Percentiles rank a stretch among this genome's conserved stretches.
Conservation (phyloP, 2,113 vertebrate species). For the Limnothrissa miodon region DNA sequence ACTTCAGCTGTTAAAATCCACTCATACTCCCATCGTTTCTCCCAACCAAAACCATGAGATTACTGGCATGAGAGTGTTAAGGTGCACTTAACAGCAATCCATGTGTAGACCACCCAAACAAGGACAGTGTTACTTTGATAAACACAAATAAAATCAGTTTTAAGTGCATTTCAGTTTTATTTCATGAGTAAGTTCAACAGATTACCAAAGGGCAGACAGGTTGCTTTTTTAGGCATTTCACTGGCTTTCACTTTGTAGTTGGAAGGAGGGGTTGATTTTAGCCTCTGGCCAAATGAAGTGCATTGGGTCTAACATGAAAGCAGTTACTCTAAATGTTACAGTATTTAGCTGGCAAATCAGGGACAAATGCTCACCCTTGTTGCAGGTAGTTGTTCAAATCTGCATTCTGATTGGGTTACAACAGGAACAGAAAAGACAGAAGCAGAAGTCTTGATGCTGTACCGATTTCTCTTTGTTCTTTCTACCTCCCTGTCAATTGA, state of each 20-base stretch:
- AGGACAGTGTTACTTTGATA: background rate
- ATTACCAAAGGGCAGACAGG: slow-evolving; percentile 39
- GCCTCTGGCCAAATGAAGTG: slow-evolving; percentile 55
- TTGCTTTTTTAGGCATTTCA: slow-evolving; percentile 26
- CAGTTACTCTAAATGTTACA: slow-evolving; percentile 71
- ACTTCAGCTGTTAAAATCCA: background rate
- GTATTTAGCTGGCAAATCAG: slow-evolving; percentile 74
- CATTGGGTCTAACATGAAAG: slow-evolving; percentile 60
- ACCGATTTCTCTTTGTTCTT: slow-evolving; percentile 19
- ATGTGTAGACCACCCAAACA: background rate
- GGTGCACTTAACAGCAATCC: background rate
- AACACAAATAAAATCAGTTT: background rate
- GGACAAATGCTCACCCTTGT: slow-evolving; percentile 62
- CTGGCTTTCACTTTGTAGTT: slow-evolving; percentile 33
- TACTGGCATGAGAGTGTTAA: background rate
- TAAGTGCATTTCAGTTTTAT: slow-evolving; percentile 27
- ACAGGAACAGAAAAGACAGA: background rate
- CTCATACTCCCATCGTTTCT: background rate
- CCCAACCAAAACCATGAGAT: background rate
- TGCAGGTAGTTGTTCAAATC: slow-evolving; percentile 59
- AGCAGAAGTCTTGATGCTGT: slow-evolving; percentile 38
- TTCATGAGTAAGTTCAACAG: slow-evolving; percentile 26
- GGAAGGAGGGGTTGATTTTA: slow-evolving; percentile 42
- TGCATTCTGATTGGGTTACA: slow-evolving; percentile 27
- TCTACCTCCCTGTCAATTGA: slow-evolving; percentile 64